Conservation (phyloP, 2,113 vertebrate genomes). For the Neotoma lepida region DNA sequence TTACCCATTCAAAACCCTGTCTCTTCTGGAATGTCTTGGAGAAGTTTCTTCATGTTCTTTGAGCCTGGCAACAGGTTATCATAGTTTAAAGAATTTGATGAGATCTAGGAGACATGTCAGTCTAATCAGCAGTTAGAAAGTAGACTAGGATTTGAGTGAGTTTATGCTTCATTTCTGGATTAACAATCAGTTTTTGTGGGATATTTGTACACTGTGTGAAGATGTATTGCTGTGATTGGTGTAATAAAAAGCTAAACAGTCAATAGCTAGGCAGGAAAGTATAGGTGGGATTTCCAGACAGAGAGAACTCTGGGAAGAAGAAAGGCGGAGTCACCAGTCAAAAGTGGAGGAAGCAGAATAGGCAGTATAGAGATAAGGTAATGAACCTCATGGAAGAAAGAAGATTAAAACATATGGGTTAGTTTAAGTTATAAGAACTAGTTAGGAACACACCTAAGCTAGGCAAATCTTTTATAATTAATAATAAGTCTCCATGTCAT, state of each 20-base stretch:
- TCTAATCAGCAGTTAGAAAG: constrained; percentile 1
- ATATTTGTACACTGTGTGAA: neutral
- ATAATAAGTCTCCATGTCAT: neutral
- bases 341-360: neutral
- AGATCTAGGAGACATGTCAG: neutral
- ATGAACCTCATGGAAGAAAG: neutral
- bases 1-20: neutral
- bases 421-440: neutral
- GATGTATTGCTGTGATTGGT: neutral
- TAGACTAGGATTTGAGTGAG: neutral
- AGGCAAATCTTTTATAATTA: neutral
- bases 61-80: neutral
- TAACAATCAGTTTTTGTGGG: neutral
- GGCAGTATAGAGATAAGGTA: neutral
- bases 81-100: constrained; percentile 19
- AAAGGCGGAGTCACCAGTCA: neutral
- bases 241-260: neutral
- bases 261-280: neutral
- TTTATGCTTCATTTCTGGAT: constrained; percentile 19
- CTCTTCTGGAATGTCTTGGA: neutral
- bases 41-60: neutral
- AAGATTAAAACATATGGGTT: neutral
- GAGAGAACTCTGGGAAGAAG: neutral
- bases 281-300: neutral
- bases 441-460: neutral